phyloP scores from a whole-genome alignment of 2,113 vertebrate species.

The Caloenas nicobarica region DNA sequence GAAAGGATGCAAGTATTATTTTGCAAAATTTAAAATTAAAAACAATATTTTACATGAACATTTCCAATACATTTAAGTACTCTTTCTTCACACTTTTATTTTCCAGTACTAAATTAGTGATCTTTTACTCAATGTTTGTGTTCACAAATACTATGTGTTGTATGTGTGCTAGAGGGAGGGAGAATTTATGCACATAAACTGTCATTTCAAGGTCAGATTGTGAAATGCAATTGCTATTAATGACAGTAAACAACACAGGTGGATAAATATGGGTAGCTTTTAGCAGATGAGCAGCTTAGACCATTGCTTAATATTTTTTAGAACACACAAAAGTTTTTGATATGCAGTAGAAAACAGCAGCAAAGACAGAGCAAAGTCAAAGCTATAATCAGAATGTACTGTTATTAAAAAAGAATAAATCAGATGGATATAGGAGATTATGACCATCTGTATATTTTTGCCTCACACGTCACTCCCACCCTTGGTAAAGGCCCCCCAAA shows the following conservation, averaged over 20 bases:
- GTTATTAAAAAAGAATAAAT: conserved; percentile 62
- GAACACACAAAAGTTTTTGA: conserved; percentile 46
- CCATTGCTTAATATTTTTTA: conserved; percentile 83
- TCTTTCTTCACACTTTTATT: background rate
- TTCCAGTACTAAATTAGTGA: background rate
- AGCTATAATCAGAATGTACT: conserved; percentile 64
- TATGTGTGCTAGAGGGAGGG: background rate
- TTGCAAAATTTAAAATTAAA: background rate
- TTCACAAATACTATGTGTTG: conserved; percentile 30
- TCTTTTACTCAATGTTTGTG: conserved; percentile 45
- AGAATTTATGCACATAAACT: conserved; percentile 69
- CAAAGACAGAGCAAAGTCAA: conserved; percentile 80
- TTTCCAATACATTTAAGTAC: background rate
- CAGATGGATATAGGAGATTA: conserved; percentile 44
- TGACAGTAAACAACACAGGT: conserved; percentile 77
- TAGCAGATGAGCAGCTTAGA: conserved; percentile 85
- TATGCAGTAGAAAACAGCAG: conserved; percentile 23
- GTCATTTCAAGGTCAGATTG: conserved; percentile 84
- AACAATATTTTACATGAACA: background rate
- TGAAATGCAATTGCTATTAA: conserved; percentile 88
- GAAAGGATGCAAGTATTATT: background rate
- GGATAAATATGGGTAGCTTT: conserved; percentile 87
- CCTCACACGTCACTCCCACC: background rate
- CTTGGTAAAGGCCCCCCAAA: background rate
- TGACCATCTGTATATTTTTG: conserved; percentile 43